Percentiles rank a stretch among this genome's conserved stretches.
These are phyloP conservation scores for Slavum lentiscoides DNA, from an alignment of 2,888 invertebrate genomes.

Conservation along the genomic window DNA sequence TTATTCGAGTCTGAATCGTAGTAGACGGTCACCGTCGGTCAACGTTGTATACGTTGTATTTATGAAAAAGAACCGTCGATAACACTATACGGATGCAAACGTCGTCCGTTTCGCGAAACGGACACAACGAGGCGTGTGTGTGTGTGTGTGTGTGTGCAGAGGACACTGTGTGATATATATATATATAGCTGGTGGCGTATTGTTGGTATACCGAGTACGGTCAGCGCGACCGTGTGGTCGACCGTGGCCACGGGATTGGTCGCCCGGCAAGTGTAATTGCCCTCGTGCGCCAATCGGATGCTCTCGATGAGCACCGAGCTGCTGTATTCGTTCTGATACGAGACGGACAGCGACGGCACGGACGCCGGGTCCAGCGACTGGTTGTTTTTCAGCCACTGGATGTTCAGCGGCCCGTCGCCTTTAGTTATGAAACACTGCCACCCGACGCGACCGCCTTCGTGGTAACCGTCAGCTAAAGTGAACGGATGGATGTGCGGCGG, in stretches of 20 bases:
- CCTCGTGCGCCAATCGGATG: slow-evolving; percentile 69
- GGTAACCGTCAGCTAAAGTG: slow-evolving; percentile 62
- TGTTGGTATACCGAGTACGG: slow-evolving; percentile 68
- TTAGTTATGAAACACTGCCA: slow-evolving; percentile 63
- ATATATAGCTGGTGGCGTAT: background rate
- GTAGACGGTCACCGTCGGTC: too few species aligned
- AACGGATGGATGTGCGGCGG: slow-evolving; percentile 64
- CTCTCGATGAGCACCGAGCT: slow-evolving; percentile 71
- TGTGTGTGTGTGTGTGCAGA: background rate
- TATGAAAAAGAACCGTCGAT: too few species aligned
- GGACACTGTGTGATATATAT: background rate
- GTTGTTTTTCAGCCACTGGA: slow-evolving; percentile 66
- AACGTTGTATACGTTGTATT: too few species aligned
- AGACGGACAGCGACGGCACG: slow-evolving; percentile 53
- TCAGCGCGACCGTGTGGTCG: slow-evolving; percentile 69
- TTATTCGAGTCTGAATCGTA: too few species aligned
- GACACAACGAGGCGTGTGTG: too few species aligned
- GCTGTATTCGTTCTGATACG: slow-evolving; percentile 48
- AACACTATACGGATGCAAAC: too few species aligned
- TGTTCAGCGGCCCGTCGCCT: slow-evolving; percentile 64
- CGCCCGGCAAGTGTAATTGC: slow-evolving; percentile 74
- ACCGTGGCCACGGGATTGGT: slow-evolving; percentile 73
- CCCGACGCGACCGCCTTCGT: slow-evolving; percentile 62
- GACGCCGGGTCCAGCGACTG: slow-evolving; percentile 59
- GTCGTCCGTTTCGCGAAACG: too few species aligned